A percentile compares a stretch with the other conserved stretches of the same genome.
Conservation (phyloP, 2,797 vertebrate species). For the Xerus rutilus region DNA sequence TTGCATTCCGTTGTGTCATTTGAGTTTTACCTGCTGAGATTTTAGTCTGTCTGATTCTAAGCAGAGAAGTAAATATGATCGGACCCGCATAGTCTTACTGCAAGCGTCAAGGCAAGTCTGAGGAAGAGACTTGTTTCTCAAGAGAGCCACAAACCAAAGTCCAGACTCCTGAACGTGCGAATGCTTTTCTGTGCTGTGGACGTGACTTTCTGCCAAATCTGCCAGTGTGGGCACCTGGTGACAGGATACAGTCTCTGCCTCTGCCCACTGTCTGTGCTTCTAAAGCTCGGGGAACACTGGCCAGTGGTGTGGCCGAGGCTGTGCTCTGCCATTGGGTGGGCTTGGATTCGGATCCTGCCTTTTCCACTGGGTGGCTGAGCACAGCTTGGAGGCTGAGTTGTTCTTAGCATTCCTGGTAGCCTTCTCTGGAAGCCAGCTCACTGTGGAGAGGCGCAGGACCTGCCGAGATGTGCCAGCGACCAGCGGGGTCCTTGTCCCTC, state of each 20-base stretch:
- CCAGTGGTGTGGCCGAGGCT: neutral
- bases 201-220: neutral
- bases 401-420: neutral
- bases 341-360: neutral
- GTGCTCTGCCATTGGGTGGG: neutral
- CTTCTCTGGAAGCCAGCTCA: neutral
- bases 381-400: neutral
- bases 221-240: neutral
- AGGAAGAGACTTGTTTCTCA: constrained; percentile 23
- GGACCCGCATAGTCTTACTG: neutral
- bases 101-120: neutral
- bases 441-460: neutral
- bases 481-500: neutral
- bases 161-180: neutral
- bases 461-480: neutral
- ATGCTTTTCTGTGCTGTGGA: neutral
- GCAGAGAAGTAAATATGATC: constrained; percentile 33
- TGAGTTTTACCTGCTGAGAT: neutral
- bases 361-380: neutral
- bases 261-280: no score
- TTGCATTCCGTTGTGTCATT: neutral
- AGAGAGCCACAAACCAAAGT: neutral
- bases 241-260: no score
- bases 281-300: neutral
- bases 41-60: neutral